phyloP scores from a whole-genome alignment of 2,113 vertebrate species.

The Struthidea cinerea region DNA sequence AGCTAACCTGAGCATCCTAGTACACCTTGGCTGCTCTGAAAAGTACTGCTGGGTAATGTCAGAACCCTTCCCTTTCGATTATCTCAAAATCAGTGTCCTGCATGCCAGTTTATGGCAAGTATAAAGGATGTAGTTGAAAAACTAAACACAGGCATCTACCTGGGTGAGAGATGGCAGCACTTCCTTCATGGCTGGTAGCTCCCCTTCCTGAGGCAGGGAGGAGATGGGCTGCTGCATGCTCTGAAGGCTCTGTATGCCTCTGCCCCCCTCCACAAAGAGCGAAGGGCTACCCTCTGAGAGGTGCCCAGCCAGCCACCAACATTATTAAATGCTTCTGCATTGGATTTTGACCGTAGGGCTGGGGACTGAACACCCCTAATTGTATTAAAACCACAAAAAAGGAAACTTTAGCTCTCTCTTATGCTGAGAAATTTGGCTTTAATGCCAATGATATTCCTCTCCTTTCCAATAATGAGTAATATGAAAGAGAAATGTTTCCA shows the following conservation, averaged over 20 bases:
- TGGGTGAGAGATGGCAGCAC: background rate
- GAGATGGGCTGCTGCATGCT: background rate
- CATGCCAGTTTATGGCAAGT: background rate
- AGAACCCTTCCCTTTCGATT: background rate
- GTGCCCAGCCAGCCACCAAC: background rate
- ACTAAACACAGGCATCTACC: background rate
- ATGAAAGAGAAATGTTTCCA: background rate
- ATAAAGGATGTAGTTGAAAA: background rate
- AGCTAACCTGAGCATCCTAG: background rate
- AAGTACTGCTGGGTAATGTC: background rate
- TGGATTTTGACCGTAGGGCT: background rate
- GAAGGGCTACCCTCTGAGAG: background rate
- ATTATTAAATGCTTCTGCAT: accelerated
- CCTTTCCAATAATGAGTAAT: background rate
- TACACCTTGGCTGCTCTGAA: background rate
- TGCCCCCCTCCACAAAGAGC: background rate
- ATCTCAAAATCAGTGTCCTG: background rate
- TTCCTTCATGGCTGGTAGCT: accelerated
- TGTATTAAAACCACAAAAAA: background rate
- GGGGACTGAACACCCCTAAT: background rate
- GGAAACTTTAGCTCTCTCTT: background rate
- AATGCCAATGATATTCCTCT: background rate
- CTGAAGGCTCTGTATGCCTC: background rate
- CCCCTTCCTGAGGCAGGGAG: accelerated
- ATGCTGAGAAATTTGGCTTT: background rate